Evolutionary conservation across 2,888 invertebrate genomes (phyloP).

Genomic region (Malthinus seriepunctatus): DNA sequence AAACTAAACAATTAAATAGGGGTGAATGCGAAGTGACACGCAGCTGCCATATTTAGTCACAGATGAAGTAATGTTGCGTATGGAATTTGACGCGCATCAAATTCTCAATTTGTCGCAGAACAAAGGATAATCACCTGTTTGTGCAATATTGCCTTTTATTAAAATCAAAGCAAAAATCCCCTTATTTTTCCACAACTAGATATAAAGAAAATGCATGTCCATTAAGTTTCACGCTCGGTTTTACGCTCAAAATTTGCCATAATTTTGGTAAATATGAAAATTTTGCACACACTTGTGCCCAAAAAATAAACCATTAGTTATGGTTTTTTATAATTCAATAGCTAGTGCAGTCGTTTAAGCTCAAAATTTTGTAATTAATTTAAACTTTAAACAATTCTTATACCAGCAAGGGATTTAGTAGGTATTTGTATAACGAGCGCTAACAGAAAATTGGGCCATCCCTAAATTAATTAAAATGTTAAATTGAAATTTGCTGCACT

Average conservation of each 20-base stretch:
- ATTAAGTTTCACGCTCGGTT: constrained; percentile 40
- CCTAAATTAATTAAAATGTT: too few relatives aligned
- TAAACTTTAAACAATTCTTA: too few relatives aligned
- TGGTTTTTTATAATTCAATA: too few relatives aligned
- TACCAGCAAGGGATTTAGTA: too few relatives aligned
- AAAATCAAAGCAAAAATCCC: constrained; percentile 33
- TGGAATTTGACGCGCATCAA: constrained; percentile 48
- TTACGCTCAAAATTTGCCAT: constrained; percentile 34
- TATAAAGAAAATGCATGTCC: constrained; percentile 27
- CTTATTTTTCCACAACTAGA: constrained; percentile 16
- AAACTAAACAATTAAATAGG: background rate
- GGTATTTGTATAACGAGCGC: too few relatives aligned
- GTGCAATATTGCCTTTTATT: constrained; percentile 42
- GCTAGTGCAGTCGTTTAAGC: too few relatives aligned
- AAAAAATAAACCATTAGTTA: too few relatives aligned
- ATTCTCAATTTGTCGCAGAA: constrained; percentile 50
- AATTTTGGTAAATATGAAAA: constrained; percentile 15
- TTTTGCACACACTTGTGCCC: background rate
- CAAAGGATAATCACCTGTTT: constrained; percentile 51
- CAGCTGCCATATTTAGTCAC: constrained; percentile 51
- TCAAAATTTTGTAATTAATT: too few relatives aligned
- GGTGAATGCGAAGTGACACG: constrained; percentile 30
- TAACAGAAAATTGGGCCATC: too few relatives aligned
- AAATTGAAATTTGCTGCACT: too few relatives aligned
- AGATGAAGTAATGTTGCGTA: constrained; percentile 42